Evolutionary conservation across 2,797 vertebrate species (phyloP).

Genomic region (Brachymystax lenok): DNA sequence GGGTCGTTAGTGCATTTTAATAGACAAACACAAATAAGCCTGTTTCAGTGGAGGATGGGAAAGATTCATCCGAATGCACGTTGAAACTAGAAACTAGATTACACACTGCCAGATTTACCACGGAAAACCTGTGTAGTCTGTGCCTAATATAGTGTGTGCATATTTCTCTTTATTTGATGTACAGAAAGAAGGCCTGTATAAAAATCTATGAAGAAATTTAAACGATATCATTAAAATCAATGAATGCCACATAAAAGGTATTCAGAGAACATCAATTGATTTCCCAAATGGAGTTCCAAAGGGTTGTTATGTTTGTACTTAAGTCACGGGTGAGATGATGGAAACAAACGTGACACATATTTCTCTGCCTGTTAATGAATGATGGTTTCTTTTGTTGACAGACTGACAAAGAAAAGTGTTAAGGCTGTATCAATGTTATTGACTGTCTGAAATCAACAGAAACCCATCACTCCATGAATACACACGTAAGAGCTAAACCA

Average conservation of each 20-base stretch:
- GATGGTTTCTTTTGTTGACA: neutral
- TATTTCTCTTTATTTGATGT: neutral
- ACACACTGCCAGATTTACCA: neutral
- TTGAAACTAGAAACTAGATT: too few relatives aligned
- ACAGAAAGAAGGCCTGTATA: neutral
- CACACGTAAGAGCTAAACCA: neutral
- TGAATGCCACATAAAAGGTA: neutral
- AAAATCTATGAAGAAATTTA: neutral
- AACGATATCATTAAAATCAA: neutral
- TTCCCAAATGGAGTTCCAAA: neutral
- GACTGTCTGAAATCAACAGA: neutral
- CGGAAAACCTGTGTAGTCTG: neutral
- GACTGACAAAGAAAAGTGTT: neutral
- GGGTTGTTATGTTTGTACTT: neutral
- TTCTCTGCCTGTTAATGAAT: neutral
- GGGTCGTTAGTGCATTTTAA: constrained; percentile 15
- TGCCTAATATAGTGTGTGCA: neutral
- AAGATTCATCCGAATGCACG: constrained; percentile 3
- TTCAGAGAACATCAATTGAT: neutral
- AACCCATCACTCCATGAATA: neutral
- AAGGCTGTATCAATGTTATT: neutral
- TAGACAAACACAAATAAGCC: constrained; percentile 21
- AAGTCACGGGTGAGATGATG: too few relatives aligned
- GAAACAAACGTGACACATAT: neutral
- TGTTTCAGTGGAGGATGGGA: neutral